These are phyloP conservation scores for Oligia fasciuncula DNA, from an alignment of 2,888 invertebrate species.

Conservation along the genomic window DNA sequence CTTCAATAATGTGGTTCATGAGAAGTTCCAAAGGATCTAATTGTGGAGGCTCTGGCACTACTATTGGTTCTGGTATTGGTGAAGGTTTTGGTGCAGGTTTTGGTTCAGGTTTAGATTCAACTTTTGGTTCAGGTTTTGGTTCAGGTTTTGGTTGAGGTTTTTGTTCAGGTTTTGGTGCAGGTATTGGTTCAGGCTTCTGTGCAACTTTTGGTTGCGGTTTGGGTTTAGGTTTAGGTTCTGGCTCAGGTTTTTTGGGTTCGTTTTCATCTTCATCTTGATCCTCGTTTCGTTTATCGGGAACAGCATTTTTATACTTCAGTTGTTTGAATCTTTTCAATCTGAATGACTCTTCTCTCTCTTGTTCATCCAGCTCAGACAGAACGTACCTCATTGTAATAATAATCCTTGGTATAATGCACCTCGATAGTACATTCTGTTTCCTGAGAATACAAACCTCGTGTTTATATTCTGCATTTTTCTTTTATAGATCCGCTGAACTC, in stretches of 20 bases:
- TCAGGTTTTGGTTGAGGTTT: neutral
- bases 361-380: slow-evolving; percentile 24
- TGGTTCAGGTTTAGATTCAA: neutral
- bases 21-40: slow-evolving; percentile 8
- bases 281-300: too few relatives aligned
- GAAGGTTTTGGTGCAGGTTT: neutral
- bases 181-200: neutral
- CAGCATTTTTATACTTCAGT: slow-evolving; percentile 15
- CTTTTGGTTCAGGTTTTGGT: neutral
- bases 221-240: neutral
- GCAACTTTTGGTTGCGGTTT: neutral
- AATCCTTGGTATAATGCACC: slow-evolving; percentile 28
- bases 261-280: neutral
- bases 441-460: slow-evolving; percentile 68
- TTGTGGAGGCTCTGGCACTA: neutral
- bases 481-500: slow-evolving; percentile 20
- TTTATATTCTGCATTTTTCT: slow-evolving; percentile 30
- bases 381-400: slow-evolving; percentile 11
- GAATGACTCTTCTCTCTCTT: slow-evolving; percentile 57
- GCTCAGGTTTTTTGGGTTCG: neutral
- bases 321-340: slow-evolving; percentile 42
- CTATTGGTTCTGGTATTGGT: neutral
- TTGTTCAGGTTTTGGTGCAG: neutral
- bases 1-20: slow-evolving; percentile 16
- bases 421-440: slow-evolving; percentile 72